Conservation (phyloP, 2,888 invertebrate genomes). For the Aproaerema taeniolella region DNA sequence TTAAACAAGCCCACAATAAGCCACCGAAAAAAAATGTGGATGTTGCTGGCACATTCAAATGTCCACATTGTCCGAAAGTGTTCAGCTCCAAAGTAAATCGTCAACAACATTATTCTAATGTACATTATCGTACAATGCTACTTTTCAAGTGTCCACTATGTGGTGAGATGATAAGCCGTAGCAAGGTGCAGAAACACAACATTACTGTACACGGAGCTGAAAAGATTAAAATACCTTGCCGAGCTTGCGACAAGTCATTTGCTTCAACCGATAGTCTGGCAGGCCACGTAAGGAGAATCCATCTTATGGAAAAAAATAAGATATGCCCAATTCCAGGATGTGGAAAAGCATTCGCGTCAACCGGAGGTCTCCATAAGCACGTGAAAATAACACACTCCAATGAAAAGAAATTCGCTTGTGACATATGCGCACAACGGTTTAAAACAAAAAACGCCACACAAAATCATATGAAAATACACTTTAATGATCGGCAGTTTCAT, state of each 20-base stretch:
- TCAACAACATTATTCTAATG: not conserved
- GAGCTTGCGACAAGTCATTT: conserved; percentile 36
- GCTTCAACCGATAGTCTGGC: conserved; percentile 23
- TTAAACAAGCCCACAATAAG: not conserved
- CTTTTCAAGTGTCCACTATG: not conserved
- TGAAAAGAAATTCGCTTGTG: conserved; percentile 28
- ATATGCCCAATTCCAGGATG: not conserved
- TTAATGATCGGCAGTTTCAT: conserved; percentile 23
- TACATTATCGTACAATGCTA: not conserved
- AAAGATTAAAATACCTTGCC: conserved; percentile 19
- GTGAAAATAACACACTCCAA: conserved; percentile 31
- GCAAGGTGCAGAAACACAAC: not conserved
- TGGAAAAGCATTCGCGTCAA: not conserved
- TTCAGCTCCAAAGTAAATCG: not conserved
- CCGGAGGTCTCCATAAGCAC: no score
- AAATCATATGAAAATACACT: conserved; percentile 29
- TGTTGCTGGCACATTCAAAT: not conserved
- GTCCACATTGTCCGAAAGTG: not conserved
- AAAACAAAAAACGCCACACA: conserved; percentile 10
- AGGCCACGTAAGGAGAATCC: conserved; percentile 35
- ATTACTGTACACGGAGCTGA: not conserved
- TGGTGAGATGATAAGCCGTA: not conserved
- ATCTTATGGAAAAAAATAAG: conserved; percentile 43
- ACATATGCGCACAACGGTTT: conserved; percentile 22
- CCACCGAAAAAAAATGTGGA: not conserved